These are phyloP conservation scores for Macroteleia sp. DNA, from an alignment of 2,888 invertebrate species.

Conservation along the genomic window DNA sequence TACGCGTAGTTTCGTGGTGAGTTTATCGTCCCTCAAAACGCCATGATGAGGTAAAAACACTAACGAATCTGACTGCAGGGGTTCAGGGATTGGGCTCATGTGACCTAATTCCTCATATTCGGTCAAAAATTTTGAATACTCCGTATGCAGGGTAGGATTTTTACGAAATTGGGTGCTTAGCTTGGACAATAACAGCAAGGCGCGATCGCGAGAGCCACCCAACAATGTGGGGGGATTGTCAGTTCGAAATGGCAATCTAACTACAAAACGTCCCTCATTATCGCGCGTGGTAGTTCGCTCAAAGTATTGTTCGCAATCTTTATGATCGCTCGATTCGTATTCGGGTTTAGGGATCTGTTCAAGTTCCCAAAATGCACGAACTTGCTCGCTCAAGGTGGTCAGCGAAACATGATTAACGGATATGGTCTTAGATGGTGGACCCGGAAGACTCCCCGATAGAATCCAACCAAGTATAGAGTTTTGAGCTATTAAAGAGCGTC, in stretches of 20 bases:
- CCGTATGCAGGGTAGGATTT: not conserved
- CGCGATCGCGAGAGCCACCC: not conserved
- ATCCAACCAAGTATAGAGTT: slow-evolving; percentile 1
- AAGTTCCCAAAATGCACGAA: slow-evolving; percentile 10
- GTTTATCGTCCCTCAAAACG: no score
- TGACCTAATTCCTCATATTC: no score
- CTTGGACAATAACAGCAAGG: not conserved
- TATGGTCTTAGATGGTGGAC: not conserved
- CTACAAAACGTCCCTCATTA: not conserved
- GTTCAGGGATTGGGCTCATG: no score
- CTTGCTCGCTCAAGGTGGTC: not conserved
- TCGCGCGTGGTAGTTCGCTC: not conserved
- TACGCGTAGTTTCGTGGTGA: no score
- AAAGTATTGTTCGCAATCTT: not conserved
- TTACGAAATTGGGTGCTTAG: not conserved
- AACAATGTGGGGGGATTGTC: not conserved
- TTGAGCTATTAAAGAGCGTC: not conserved
- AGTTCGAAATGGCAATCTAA: not conserved
- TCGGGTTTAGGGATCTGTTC: not conserved
- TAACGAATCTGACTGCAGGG: no score
- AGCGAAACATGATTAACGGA: not conserved
- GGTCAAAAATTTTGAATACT: no score
- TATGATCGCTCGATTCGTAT: not conserved
- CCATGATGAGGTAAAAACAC: no score
- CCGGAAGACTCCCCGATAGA: not conserved